Evolutionary conservation across 2,888 invertebrate species (phyloP), one percentile per base, ranked within the genome.

Genomic region (Ischnus inquisitorius): DNA sequence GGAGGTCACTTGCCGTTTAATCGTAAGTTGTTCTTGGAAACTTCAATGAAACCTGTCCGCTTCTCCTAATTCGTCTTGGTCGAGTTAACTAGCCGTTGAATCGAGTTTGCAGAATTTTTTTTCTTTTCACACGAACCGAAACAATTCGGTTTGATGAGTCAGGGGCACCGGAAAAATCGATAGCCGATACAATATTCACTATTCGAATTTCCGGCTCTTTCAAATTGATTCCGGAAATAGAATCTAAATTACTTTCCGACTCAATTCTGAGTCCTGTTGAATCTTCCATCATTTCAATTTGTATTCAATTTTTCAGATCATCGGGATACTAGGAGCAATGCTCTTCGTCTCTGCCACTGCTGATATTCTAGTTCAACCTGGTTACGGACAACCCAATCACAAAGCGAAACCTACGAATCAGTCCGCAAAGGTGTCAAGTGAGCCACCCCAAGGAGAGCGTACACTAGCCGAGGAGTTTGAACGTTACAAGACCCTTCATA

Each of bases 301-400:
- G 3, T 39, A 2, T 68, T 14, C 1, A n/a, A 16, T 69, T 69
- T 69, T 69, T 41, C 16, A 76, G 79, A 39, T 48, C 14, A 14
- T 64, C 10, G 62, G 28, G 62, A 16, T 80, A 67, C 22, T 54
- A 0, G 51, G 48, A 12, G 28, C 64, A 28, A 12, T 82, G 48
- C 69, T 41, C 46, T n/a, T 77, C 25, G 67, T 54, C 5, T 74
- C 39, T 0, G 51, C 68, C 25, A 46, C 10, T 2, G 90, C 87
- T 3, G 88, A 90, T 25, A 68, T 90, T 3, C 34, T 90, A 10
- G 84, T 90, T 8, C 90, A 87, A 39, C 88, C 90, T 19, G 89
- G 88, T 3, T 90, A 88, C 62, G 46, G 54, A 1, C 83, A 83
- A 22, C 65, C 51, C 1, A 60, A 16, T n/a, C 3, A 54, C 16